Evolutionary conservation across 2,888 invertebrate genomes (phyloP).

Genomic region (Synergus gifuensis): DNA sequence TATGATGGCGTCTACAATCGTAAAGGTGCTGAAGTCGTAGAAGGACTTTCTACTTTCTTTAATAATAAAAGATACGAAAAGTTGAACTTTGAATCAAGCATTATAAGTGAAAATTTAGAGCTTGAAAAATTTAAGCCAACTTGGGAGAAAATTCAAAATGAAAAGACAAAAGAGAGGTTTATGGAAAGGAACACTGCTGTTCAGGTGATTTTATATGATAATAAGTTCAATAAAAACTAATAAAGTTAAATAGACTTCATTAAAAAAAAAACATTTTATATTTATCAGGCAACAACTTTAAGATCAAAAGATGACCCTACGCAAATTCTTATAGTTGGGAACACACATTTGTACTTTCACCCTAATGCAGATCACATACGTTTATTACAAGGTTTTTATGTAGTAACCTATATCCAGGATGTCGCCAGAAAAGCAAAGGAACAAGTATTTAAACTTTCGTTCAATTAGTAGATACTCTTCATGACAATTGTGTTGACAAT

Average conservation of each 20-base stretch:
- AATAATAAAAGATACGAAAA: slow-evolving; percentile 84
- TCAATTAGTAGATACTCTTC: neutral
- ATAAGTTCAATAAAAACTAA: neutral
- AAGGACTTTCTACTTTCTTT: slow-evolving; percentile 91
- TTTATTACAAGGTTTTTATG: slow-evolving; percentile 89
- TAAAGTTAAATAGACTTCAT: neutral
- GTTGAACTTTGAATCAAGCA: slow-evolving; percentile 79
- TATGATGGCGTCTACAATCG: slow-evolving; percentile 83
- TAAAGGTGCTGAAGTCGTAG: slow-evolving; percentile 87
- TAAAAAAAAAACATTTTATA: neutral
- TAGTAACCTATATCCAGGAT: slow-evolving; percentile 85
- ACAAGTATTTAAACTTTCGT: slow-evolving; percentile 65
- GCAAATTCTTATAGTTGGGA: slow-evolving; percentile 85
- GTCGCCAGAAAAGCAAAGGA: slow-evolving; percentile 77
- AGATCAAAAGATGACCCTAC: slow-evolving; percentile 80
- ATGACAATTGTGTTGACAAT: neutral
- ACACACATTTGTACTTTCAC: slow-evolving; percentile 96
- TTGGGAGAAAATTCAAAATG: slow-evolving; percentile 83
- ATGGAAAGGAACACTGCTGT: slow-evolving; percentile 84
- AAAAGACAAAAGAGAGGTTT: slow-evolving; percentile 81
- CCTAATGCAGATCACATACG: slow-evolving; percentile 94
- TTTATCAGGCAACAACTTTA: slow-evolving; percentile 79
- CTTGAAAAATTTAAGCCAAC: slow-evolving; percentile 80
- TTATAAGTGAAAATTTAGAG: slow-evolving; percentile 82
- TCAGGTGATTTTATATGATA: slow-evolving; percentile 76